Conservation (phyloP, 2,888 invertebrate species). For the Meandrusa payeni region DNA sequence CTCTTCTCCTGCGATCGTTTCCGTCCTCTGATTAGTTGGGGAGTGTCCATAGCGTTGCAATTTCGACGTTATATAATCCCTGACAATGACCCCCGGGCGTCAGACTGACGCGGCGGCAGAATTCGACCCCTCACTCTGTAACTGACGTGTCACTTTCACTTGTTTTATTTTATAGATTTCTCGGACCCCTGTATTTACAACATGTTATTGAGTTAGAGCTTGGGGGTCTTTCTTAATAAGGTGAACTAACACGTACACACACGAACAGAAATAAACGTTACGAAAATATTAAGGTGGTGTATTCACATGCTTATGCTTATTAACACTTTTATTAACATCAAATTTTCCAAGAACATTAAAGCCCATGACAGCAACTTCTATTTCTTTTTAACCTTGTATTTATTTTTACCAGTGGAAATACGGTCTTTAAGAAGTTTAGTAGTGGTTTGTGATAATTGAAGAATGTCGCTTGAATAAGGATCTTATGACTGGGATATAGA, state of each 20-base stretch:
- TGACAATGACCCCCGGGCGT: constrained; percentile 35
- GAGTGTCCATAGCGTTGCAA: constrained; percentile 33
- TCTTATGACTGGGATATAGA: no score
- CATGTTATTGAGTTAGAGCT: constrained; percentile 13
- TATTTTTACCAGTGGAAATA: no score
- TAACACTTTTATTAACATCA: no score
- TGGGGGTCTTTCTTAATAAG: not conserved
- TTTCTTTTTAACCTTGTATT: no score
- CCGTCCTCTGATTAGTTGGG: constrained; percentile 24
- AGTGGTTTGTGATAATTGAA: no score
- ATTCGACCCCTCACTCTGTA: constrained; percentile 38
- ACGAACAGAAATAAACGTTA: no score
- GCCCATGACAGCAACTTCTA: no score
- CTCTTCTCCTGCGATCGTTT: constrained; percentile 30
- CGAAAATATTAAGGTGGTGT: no score
- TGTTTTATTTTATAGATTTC: constrained; percentile 37
- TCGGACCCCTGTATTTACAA: constrained; percentile 27
- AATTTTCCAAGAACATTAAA: no score
- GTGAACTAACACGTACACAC: not conserved
- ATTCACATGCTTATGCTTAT: no score
- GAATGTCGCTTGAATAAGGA: no score
- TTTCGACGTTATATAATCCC: constrained; percentile 32
- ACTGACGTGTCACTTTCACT: constrained; percentile 50
- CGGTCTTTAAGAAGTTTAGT: no score
- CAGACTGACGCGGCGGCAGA: constrained; percentile 34